These are phyloP conservation scores for Arctia plantaginis DNA, from an alignment of 2,888 invertebrate genomes.

Conservation along the genomic window DNA sequence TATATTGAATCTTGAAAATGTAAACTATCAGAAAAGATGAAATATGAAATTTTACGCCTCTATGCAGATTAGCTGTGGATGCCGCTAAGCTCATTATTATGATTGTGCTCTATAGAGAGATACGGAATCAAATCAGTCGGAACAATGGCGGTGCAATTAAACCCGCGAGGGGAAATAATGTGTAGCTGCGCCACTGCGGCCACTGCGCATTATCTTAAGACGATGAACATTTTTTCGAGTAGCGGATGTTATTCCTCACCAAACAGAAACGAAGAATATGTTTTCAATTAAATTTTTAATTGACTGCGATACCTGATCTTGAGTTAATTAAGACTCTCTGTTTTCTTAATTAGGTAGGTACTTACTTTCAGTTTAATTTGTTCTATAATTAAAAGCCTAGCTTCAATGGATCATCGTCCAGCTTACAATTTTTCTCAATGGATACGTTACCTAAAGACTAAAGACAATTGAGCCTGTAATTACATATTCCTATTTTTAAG, in stretches of 20 bases:
- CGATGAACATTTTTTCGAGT: not conserved
- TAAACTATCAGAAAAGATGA: not conserved
- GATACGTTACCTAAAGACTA: not conserved
- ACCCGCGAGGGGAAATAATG: constrained; percentile 72
- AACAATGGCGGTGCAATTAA: constrained; percentile 83
- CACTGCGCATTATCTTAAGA: constrained; percentile 5
- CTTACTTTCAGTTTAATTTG: not conserved
- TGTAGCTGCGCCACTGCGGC: constrained; percentile 32
- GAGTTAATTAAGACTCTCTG: not conserved
- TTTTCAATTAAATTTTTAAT: not conserved
- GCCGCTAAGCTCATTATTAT: constrained; percentile 77
- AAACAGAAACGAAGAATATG: not conserved
- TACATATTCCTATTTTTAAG: not conserved
- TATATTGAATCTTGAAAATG: not conserved
- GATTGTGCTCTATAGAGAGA: constrained; percentile 80
- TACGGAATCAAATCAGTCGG: constrained; percentile 84
- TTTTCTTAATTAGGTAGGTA: not conserved
- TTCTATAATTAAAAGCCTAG: not conserved
- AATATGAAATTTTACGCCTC: constrained; percentile 9
- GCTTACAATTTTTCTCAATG: too few species aligned
- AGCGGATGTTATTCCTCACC: not conserved
- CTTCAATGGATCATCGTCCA: too few species aligned
- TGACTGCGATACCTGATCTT: not conserved
- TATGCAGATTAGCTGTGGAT: constrained; percentile 32
- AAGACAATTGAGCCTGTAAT: not conserved